phyloP scores from a whole-genome alignment of 2,888 invertebrate genomes.

The Brassicogethes aeneus region DNA sequence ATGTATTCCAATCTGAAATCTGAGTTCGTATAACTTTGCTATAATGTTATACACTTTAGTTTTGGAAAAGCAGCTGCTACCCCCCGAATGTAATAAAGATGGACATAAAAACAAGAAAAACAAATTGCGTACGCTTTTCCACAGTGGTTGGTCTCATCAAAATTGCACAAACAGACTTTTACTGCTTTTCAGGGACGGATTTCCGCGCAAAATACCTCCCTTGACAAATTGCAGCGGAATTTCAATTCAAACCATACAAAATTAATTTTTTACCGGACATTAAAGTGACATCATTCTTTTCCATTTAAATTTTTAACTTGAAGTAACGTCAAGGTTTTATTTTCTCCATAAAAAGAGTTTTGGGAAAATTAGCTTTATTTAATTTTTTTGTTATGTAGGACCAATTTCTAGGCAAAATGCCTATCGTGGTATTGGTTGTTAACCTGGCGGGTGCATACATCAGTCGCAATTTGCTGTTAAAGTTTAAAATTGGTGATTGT shows the following conservation, averaged over 20 bases:
- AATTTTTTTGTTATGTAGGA: too few relatives aligned
- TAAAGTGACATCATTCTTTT: too few relatives aligned
- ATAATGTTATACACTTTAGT: background rate
- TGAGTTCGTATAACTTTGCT: background rate
- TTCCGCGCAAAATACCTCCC: background rate
- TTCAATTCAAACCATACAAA: background rate
- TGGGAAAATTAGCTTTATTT: too few relatives aligned
- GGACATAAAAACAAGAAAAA: conserved; percentile 28
- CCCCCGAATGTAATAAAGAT: conserved; percentile 27
- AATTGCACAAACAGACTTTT: conserved; percentile 18
- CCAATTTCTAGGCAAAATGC: too few relatives aligned
- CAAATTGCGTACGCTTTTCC: conserved; percentile 23
- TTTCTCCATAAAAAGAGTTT: too few relatives aligned
- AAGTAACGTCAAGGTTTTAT: too few relatives aligned
- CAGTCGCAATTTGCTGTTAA: too few relatives aligned
- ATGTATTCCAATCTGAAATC: background rate
- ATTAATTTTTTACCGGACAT: background rate
- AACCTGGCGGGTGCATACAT: too few relatives aligned
- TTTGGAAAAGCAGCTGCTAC: conserved; percentile 21
- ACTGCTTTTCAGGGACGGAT: conserved; percentile 1
- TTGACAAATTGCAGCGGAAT: conserved; percentile 1
- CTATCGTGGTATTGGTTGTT: too few relatives aligned
- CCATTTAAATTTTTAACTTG: too few relatives aligned
- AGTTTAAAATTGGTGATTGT: too few relatives aligned
- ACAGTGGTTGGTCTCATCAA: conserved; percentile 19